These are phyloP conservation scores for Cyaniris semiargus DNA, from an alignment of 2,888 invertebrate species.

Conservation along the genomic window DNA sequence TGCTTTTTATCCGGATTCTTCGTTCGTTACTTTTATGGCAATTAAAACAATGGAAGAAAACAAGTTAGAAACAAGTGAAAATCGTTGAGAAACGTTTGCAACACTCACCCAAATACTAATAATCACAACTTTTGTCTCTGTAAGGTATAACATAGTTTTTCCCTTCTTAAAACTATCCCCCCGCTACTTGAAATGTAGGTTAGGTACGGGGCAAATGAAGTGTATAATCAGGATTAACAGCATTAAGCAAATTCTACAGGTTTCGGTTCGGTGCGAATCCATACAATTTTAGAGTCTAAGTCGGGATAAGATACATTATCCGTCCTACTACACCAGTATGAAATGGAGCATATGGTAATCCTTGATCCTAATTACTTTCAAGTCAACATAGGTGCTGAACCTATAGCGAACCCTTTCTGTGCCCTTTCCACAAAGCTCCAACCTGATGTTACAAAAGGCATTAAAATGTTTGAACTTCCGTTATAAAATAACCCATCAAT, in stretches of 20 bases:
- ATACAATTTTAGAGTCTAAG: constrained; percentile 21
- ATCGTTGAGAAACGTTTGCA: background rate
- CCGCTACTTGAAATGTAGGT: background rate
- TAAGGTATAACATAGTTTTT: background rate
- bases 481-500: no score
- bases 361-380: background rate
- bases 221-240: constrained; percentile 21
- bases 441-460: background rate
- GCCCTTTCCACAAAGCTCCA: background rate
- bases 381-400: background rate
- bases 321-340: constrained; percentile 24
- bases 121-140: no score
- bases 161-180: background rate
- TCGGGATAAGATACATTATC: constrained; percentile 24
- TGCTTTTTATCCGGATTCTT: background rate
- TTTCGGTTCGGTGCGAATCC: constrained; percentile 17
- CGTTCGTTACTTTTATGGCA: background rate
- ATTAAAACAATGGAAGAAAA: constrained; percentile 14
- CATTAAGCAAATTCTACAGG: constrained; percentile 5
- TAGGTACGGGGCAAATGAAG: background rate
- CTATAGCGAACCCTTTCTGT: background rate
- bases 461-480: no score
- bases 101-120: background rate
- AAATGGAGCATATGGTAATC: background rate
- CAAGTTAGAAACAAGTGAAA: background rate